Evolutionary conservation across 2,113 vertebrate species (phyloP), one percentile per base, ranked within the genome.

Genomic region (Cheirogaleus medius): DNA sequence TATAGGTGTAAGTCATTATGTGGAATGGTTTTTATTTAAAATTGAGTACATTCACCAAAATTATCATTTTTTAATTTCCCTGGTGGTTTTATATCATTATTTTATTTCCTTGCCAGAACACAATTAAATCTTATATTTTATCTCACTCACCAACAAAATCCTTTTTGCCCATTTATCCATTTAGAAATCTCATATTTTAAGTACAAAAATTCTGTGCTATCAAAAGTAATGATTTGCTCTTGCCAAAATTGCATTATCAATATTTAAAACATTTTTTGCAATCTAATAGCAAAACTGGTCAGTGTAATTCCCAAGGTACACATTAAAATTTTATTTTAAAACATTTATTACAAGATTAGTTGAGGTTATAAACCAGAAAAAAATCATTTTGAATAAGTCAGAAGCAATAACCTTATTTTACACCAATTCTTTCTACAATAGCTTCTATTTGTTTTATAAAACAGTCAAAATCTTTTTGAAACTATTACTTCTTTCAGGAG

Each of bases 401-500:
- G 39, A 96, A 89, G 89, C 94, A 98, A 97, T 88, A 97, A 85
- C 93, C 69, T 97, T 95, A 77, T 97, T 98, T 97, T 95, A 85
- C 29, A 87, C 21, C 44, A 87, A 47, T 90, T 97, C 5, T 5
- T 80, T 95, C 93, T 81, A 87, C 34, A 95, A 87, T 29, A 96
- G 97, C 92, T 93, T 92, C 21, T 8, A 98, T 98, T 97, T 95
- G 91, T 93, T 90, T 98, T 94, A 90, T 73, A 92, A 98, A 98
- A 96, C 83, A 98, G 96, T 95, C 97, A 97, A 68, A 82, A 93
- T 98, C 76, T 95, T 97, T 81, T 83, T 98, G 91, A 97, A 98
- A 98, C 97, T 97, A 94, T 91, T 97, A 63, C 63, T 94, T 98
- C 98, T 98, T 98, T 83, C 97, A 92, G 94, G 94, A 97, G 92